Evolutionary conservation across 2,888 invertebrate genomes (phyloP), one percentile per base, ranked within the genome.

Genomic region (Euphydryas editha): DNA sequence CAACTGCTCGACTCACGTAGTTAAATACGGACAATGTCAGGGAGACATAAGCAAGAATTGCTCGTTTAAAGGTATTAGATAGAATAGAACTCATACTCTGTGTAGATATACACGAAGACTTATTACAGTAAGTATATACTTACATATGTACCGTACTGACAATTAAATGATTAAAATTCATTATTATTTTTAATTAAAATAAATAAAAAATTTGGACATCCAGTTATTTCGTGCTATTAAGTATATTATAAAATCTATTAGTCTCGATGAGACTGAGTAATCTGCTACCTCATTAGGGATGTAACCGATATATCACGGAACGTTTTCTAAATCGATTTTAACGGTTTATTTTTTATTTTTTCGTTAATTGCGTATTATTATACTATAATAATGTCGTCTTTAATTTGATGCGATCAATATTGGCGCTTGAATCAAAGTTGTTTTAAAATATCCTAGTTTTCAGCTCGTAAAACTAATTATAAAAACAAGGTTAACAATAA

Each of bases 401-500:
- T 49, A 21, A 54, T 65, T 62, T 59, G 39, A 54, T 46, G 55
- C 42, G 55, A 68, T 68, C 62, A 59, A 62, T 68, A 54, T 47
- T 20, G 39, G 51, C 55, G 36, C 59, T 42, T n/a, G 4, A 15
- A 68, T 65, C 55, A 62, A 65, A 58, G 64, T 36, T 30, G 6
- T 30, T 59, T 44, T 11, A 15, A 5, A 17, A 59, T 65, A 30
- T 36, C 55, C 54, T 59, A 44, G 17, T 60, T 56, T 69, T 57
- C 18, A 51, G 37, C 17, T 64, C 42, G 37, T 62, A 62, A 67
- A 64, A n/a, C n/a, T n/a, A n/a, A 62, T 62, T 61, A 37, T 55
- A 59, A 15, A 64, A 56, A 61, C 67, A 42, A n/a, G 64, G 58
- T 17, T 49, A 58, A 42, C 59, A 47, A 62, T 67, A 67, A 65